Percentiles rank a stretch among this genome's conserved stretches.
Conservation (phyloP, 2,888 invertebrate species). For the Chrysotoxum bicinctum region DNA sequence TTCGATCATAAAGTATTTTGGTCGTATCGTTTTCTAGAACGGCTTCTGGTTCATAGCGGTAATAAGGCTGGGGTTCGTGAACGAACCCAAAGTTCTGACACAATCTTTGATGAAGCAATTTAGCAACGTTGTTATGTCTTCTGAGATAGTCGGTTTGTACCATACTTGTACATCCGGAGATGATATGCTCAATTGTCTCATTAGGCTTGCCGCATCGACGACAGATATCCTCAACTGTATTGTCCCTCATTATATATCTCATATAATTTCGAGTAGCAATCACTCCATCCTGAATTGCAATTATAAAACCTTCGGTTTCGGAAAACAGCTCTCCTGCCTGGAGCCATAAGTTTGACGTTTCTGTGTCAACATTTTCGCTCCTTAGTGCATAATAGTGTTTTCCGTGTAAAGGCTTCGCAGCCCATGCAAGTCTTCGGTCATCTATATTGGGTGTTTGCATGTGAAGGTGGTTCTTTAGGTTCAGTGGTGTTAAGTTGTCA, state of each 20-base stretch:
- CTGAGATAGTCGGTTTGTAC: background rate
- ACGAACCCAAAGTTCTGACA: background rate
- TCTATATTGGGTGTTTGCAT: conserved; percentile 20
- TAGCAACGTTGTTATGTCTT: background rate
- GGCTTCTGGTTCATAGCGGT: background rate
- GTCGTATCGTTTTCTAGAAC: background rate
- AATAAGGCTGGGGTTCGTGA: background rate
- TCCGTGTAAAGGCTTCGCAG: conserved; percentile 35
- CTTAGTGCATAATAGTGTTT: conserved; percentile 30
- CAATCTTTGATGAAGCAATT: background rate
- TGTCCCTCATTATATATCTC: conserved; percentile 22
- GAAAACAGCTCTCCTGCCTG: conserved; percentile 22
- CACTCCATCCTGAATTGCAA: conserved; percentile 36
- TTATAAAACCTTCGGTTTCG: conserved; percentile 42
- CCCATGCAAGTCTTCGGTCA: conserved; percentile 18
- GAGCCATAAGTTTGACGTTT: conserved; percentile 41
- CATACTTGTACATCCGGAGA: conserved; percentile 2
- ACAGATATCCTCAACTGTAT: conserved; percentile 11
- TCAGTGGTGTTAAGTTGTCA: conserved; percentile 28
- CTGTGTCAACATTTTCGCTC: conserved; percentile 34
- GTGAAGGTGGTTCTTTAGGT: conserved; percentile 8
- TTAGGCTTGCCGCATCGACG: conserved; percentile 2
- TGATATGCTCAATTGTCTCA: conserved; percentile 35
- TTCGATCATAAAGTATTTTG: too few species aligned
- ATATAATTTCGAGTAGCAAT: conserved; percentile 34